phyloP scores from a whole-genome alignment of 2,797 vertebrate species.

The Hephaestus fuliginosus region DNA sequence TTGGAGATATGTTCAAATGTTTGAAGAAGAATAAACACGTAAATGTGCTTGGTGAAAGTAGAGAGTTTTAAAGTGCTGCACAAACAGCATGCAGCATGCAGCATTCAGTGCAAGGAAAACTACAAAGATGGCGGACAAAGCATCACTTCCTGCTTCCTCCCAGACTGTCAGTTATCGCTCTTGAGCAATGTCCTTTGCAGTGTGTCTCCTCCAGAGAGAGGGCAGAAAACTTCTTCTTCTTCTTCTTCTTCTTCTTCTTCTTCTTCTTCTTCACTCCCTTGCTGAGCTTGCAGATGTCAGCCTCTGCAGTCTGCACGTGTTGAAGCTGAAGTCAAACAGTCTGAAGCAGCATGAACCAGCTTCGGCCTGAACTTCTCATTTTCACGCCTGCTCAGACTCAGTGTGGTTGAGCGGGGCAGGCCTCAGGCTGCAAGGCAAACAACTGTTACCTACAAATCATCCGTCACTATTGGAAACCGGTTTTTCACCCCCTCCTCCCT shows the following conservation, averaged over 20 bases:
- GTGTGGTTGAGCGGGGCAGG: slow-evolving; percentile 30
- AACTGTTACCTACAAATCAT: slow-evolving; percentile 84
- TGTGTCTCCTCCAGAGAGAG: neutral
- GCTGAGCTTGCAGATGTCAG: no score
- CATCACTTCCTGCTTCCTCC: slow-evolving; percentile 13
- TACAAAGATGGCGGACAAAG: slow-evolving; percentile 20
- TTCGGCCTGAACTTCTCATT: neutral
- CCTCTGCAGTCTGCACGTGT: neutral
- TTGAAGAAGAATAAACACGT: no score
- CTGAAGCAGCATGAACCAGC: neutral
- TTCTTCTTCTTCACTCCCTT: no score
- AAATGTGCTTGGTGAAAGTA: no score
- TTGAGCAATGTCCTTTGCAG: neutral
- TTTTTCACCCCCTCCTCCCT: slow-evolving; percentile 71
- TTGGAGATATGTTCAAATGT: no score
- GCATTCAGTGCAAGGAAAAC: neutral
- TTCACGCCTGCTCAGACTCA: neutral
- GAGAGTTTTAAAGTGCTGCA: no score
- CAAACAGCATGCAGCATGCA: no score
- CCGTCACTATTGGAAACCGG: slow-evolving; percentile 83
- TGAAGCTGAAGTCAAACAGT: neutral
- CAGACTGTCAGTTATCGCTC: neutral
- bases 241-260: no score
- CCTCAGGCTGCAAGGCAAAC: slow-evolving; percentile 77
- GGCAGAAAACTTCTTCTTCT: neutral